Base-by-base conservation (phyloP, 2,888 invertebrate species). In the Phaonia tiefii region DNA sequence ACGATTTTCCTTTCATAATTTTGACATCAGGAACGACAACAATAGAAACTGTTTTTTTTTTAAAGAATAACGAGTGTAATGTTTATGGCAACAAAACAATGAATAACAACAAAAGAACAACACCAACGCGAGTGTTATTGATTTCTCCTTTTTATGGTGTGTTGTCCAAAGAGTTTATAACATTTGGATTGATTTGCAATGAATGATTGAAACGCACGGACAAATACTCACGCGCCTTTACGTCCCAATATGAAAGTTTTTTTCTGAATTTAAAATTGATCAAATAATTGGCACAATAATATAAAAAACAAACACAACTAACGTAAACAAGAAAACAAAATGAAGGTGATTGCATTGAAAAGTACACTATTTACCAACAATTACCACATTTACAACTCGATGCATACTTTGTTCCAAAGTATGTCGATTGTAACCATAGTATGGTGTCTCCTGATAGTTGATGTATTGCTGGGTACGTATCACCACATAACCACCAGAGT, bases 11-110 rank as follows among this genome's bases (percentile, higher is more conserved):
- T 31, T 31, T 31, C 31, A 8, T 8, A 31, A 5, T 31, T 31
- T 3, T 31, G 31, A 31, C 8, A 31, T 3, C 31, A 31, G 8
- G 3, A 42, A 37, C 15, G 26, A 67, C 15, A 25, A 25, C 17
- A 20, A 37, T 10, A 51, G 17, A 15, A 51, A 63, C 17, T 8
- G 31, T 31, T 31, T 3, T 31, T 31, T n/a, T 44, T 60, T n/a
- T 17, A 71, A 75, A 42, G 65, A 31, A 31, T 37, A 70, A 66
- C 46, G 71, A 70, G 66, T 44, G n/a, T 15, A 67, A 37, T 37
- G 26, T 42, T 11, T 22, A 49, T 42, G 54, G 54, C 10, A 49
- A 72, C 17, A 25, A 44, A 20, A 56, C 31, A 44, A 51, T 25
- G 58, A 51, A 17, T 26, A 58, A 25, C 25, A 70, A 70, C 15